These are phyloP conservation scores for Sycophila sp. DNA, from an alignment of 1,140 invertebrate species.

Conservation along the genomic window DNA sequence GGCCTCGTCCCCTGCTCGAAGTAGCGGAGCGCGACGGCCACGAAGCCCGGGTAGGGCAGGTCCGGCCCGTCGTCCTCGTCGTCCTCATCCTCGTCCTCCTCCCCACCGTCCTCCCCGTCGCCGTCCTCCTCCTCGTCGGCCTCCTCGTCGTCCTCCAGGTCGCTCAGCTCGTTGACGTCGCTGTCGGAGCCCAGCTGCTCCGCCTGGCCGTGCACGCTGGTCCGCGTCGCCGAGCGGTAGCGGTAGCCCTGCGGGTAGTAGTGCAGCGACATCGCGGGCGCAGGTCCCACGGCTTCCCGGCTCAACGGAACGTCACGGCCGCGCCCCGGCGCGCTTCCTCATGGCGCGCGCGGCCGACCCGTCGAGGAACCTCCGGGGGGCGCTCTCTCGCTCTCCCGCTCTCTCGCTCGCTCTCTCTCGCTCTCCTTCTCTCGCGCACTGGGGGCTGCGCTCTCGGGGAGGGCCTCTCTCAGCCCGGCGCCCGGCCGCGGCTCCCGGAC, in stretches of 20 bases:
- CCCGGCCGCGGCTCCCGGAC: background rate
- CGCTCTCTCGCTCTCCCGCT: conserved; percentile 1
- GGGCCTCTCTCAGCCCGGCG: background rate
- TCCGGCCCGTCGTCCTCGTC: conserved; percentile 70
- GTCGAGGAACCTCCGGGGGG: background rate
- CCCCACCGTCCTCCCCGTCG: conserved; percentile 72
- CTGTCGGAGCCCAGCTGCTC: conserved; percentile 56
- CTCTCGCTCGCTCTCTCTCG: background rate
- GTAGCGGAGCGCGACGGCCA: conserved; percentile 82
- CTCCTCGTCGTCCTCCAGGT: conserved; percentile 70
- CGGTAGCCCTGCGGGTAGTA: conserved; percentile 60
- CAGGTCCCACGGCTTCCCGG: too few species aligned
- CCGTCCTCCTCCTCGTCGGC: conserved; percentile 62
- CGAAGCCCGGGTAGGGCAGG: conserved; percentile 90
- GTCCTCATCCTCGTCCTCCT: conserved; percentile 66
- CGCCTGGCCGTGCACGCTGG: conserved; percentile 41
- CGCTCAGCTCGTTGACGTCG: conserved; percentile 62
- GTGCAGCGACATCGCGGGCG: conserved; percentile 63
- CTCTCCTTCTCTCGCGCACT: background rate
- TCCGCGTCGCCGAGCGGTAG: conserved; percentile 58
- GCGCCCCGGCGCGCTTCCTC: background rate
- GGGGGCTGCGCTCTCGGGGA: background rate
- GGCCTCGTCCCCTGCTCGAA: conserved; percentile 87
- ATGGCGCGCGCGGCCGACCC: background rate
- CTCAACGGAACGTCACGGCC: background rate